Conservation (phyloP, 2,888 invertebrate genomes). For the Pachydiplax longipennis region DNA sequence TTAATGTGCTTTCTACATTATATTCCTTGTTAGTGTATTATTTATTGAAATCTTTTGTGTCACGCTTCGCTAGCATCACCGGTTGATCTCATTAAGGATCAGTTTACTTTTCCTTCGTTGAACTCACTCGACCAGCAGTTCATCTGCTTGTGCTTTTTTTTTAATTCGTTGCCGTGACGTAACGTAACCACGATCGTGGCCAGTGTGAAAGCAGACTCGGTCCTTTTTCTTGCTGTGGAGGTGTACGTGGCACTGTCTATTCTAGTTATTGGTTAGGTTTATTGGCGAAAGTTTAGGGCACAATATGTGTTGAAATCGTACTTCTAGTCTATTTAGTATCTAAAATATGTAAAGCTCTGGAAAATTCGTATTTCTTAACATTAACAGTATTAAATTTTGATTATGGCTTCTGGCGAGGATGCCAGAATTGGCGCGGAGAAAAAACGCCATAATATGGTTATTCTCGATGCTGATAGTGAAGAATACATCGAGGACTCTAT, state of each 20-base stretch:
- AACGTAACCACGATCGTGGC: constrained; percentile 8
- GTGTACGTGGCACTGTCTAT: constrained; percentile 11
- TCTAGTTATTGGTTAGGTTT: not conserved
- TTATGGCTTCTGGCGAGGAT: not conserved
- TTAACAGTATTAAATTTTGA: not conserved
- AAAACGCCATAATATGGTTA: not conserved
- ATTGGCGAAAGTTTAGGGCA: not conserved
- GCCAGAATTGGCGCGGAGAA: not conserved
- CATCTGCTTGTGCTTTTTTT: not conserved
- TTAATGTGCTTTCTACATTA: too few relatives aligned
- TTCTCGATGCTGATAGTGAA: not conserved
- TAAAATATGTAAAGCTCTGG: not conserved
- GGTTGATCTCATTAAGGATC: not conserved
- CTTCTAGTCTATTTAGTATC: not conserved
- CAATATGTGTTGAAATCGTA: not conserved
- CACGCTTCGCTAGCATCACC: too few relatives aligned
- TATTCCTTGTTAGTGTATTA: too few relatives aligned
- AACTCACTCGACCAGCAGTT: not conserved
- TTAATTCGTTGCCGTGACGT: constrained; percentile 16
- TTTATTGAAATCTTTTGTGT: too few relatives aligned
- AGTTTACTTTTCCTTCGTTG: not conserved
- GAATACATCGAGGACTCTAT: constrained; percentile 13
- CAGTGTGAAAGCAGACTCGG: constrained; percentile 4
- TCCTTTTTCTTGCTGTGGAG: not conserved
- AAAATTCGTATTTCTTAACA: not conserved